Evolutionary conservation across 2,888 invertebrate species (phyloP), one percentile per base, ranked within the genome.

Genomic region (Ischnura elegans): DNA sequence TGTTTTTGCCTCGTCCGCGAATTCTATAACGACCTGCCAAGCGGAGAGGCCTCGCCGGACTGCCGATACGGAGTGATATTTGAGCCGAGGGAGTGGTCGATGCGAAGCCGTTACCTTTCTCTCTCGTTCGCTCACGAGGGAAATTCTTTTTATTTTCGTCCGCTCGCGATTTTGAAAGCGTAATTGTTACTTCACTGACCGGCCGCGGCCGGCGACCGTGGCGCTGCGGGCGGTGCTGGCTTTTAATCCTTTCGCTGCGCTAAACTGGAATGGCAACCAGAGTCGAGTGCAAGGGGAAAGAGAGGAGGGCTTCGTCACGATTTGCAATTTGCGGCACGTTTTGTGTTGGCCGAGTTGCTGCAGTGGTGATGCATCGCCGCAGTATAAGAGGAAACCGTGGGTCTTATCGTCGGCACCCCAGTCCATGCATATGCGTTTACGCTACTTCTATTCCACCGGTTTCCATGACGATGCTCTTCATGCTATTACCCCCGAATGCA

Each of bases 161-260:
- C 51, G 51, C 13, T 36, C 76, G 36, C 76, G 76, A 36, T 76
- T 76, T 76, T 76, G 76, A 76, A 76, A 76, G 76, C 76, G 36
- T 76, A 76, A 76, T 76, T 76, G 76, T 76, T 76, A 76, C 76
- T 76, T 76, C 29, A 36, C 76, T 76, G 76, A 36, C 36, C 76
- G 76, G 76, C n/a, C 13, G n/a, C n/a, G n/a, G n/a, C n/a, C n/a
- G n/a, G n/a, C n/a, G 36, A 16, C 36, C 16, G 36, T 36, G 76
- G 76, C 36, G 76, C 76, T 76, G 76, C 36, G 29, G 36, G 13
- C 76, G 36, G 25, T n/a, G 76, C 36, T 8, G 36, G 13, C 76
- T 10, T 10, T n/a, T 76, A 29, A 36, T 61, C 76, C 25, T 76
- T 36, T 76, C 76, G 76, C 36, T 36, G n/a, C n/a, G 76, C 76